Conservation (phyloP, 2,113 vertebrate genomes). For the Scomber colias region DNA sequence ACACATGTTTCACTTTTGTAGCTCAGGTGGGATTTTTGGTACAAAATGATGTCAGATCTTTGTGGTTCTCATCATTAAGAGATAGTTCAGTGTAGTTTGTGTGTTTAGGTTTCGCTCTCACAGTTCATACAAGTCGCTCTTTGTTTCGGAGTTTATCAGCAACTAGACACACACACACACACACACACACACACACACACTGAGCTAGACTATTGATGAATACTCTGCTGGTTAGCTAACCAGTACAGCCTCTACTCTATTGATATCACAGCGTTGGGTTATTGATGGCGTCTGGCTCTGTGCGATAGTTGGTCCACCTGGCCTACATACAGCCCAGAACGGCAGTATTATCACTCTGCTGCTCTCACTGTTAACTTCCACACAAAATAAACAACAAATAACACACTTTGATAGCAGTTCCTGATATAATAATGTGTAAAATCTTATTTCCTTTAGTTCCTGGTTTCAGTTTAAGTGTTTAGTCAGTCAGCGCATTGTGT, state of each 20-base stretch:
- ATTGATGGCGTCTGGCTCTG: constrained; percentile 52
- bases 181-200: constrained; percentile 4
- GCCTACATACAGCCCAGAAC: constrained; percentile 13
- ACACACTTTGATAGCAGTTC: too few species aligned
- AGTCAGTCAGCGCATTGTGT: too few species aligned
- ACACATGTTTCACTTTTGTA: background rate
- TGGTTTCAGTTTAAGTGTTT: background rate
- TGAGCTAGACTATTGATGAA: constrained; percentile 37
- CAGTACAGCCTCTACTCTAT: background rate
- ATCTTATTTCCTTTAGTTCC: background rate
- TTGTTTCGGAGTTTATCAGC: constrained; percentile 57
- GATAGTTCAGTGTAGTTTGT: background rate
- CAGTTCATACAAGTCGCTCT: constrained; percentile 40
- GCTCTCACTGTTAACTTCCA: background rate
- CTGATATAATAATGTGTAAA: background rate
- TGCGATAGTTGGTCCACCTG: constrained; percentile 2
- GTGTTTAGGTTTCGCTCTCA: constrained; percentile 33
- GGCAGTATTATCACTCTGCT: background rate
- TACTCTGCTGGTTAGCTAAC: constrained; percentile 48
- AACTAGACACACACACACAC: background rate
- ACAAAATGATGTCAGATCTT: background rate
- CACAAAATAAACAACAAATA: too few species aligned
- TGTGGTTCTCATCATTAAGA: background rate
- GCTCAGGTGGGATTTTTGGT: too few species aligned
- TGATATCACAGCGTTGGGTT: constrained; percentile 35